Conservation (phyloP, 2,888 invertebrate genomes). For the Agrotis exclamationis region DNA sequence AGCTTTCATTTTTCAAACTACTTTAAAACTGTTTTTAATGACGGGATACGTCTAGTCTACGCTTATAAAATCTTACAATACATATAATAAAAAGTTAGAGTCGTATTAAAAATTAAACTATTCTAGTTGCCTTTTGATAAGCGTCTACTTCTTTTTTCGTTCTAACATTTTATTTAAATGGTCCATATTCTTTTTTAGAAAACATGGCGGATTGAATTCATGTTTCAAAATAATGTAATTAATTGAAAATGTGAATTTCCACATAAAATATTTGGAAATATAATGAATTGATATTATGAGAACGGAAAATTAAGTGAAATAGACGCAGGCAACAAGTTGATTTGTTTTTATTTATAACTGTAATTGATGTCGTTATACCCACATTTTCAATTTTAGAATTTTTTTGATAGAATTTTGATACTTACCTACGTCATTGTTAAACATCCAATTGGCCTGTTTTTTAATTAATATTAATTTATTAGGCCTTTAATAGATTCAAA, state of each 20-base stretch:
- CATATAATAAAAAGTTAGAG: constrained; percentile 30
- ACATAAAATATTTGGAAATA: background rate
- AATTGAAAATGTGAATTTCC: background rate
- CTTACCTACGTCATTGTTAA: too few species aligned
- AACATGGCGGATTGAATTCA: background rate
- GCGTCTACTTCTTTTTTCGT: constrained; percentile 3
- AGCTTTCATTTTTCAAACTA: constrained; percentile 5
- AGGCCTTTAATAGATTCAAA: too few species aligned
- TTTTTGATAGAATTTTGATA: too few species aligned
- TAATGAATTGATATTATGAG: background rate
- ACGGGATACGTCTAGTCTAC: constrained; percentile 14
- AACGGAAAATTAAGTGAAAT: background rate
- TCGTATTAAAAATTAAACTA: constrained; percentile 22
- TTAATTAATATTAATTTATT: too few species aligned
- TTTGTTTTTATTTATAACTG: too few species aligned
- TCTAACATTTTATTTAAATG: background rate
- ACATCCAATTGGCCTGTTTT: too few species aligned
- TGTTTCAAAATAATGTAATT: background rate
- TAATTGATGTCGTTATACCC: too few species aligned
- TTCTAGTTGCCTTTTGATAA: constrained; percentile 9
- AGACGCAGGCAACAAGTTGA: too few species aligned
- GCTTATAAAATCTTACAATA: background rate
- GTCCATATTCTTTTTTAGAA: background rate
- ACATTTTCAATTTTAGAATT: too few species aligned
- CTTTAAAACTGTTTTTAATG: constrained; percentile 14